Evolutionary conservation across 2,797 vertebrate genomes (phyloP), one percentile per base, ranked within the genome.

Genomic region (Pachyuromys duprasi): DNA sequence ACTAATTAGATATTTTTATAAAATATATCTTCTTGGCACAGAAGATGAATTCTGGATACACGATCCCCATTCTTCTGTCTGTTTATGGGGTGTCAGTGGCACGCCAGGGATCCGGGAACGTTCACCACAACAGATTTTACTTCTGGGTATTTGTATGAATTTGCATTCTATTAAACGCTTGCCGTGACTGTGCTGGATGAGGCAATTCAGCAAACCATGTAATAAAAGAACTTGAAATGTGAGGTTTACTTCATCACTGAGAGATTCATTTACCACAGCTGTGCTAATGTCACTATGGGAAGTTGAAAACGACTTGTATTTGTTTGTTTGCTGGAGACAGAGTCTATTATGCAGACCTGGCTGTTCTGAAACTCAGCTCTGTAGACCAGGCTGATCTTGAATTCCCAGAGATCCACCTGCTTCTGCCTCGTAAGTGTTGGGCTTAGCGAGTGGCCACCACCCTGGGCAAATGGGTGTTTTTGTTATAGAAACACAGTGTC

Each of bases 91-190:
- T 90, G 57, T 76, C 55, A 88, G 4, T 80, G 87, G 39, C 92
- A 91, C 93, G 31, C 18, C 36, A 87, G 57, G 88, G 89, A 95
- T 86, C n/a, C 91, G 75, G 80, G 95, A 60, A 33, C 57, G 69
- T 82, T 95, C 69, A 76, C 36, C 69, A 84, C 17, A 65, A 31
- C 80, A 88, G 72, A 88, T 93, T 97, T 96, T 81, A 88, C 84
- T 96, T 88, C 86, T 63, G 69, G 89, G 62, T 79, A 83, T 98
- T 96, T 94, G 70, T 96, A 76, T 93, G 93, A 88, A 96, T 95
- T 97, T 96, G 82, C 83, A 95, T 95, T 91, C 82, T 92, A 33
- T 94, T 90, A 95, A 91, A 86, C 28, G 24, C 86, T 96, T 96
- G 95, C 90, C 70, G 86, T 96, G 93, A 97, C 86, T 93, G 92